Conservation (phyloP, 53 echinoderm and acorn worm genomes). For the Holothuria leucospilota region DNA sequence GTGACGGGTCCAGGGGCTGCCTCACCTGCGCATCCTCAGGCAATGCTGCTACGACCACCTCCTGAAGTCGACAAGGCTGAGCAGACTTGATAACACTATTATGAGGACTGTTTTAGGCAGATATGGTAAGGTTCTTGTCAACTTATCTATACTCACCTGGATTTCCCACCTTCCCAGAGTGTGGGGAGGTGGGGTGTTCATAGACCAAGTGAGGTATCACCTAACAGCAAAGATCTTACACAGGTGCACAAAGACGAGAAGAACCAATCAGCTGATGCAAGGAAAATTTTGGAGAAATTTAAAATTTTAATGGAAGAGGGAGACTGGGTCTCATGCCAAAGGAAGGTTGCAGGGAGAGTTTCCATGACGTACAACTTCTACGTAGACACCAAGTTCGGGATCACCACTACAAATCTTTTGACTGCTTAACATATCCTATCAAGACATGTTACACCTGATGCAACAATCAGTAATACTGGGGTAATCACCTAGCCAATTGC, state of each 20-base stretch:
- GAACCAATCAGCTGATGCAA: background rate
- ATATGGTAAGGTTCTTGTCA: background rate
- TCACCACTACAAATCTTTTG: background rate
- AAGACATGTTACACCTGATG: background rate
- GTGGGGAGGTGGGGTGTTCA: background rate
- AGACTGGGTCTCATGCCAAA: background rate
- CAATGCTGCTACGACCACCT: too few species aligned
- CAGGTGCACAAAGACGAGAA: background rate
- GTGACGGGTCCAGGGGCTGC: too few species aligned
- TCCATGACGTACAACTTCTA: background rate
- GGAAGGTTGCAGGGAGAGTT: background rate
- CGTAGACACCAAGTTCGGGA: background rate
- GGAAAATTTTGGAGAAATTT: background rate
- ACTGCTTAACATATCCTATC: background rate
- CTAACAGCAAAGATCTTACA: background rate
- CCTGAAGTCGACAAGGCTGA: too few species aligned
- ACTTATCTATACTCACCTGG: too few species aligned
- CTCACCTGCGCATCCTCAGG: too few species aligned
- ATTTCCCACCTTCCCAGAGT: background rate
- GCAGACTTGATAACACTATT: too few species aligned
- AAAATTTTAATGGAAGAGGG: background rate
- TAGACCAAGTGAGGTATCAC: background rate
- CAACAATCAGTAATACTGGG: conserved; percentile 15
- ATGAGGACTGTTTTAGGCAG: background rate
- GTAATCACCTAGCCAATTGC: background rate